Percentiles rank a stretch among this genome's conserved stretches.
Conservation (phyloP, 2,797 vertebrate genomes). For the Kryptolebias ocellatus region DNA sequence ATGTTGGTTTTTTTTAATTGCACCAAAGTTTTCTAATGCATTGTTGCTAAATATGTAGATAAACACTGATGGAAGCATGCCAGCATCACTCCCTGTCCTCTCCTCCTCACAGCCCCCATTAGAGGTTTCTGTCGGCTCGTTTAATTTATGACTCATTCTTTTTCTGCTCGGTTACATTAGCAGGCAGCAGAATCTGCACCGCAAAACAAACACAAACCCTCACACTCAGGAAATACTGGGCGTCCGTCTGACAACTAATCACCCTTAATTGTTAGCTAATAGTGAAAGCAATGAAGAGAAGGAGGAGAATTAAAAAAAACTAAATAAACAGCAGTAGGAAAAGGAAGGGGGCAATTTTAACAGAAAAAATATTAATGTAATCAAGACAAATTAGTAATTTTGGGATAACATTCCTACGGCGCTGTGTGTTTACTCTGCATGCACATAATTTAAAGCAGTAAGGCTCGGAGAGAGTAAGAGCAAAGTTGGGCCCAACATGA, state of each 20-base stretch:
- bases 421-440: conserved; percentile 73
- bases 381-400: conserved; percentile 81
- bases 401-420: conserved; percentile 79
- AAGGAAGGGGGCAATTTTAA: conserved; percentile 82
- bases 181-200: conserved; percentile 36
- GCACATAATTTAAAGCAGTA: conserved; percentile 48
- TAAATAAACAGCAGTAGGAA: conserved; percentile 81
- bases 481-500: not conserved
- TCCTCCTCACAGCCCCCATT: not conserved
- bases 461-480: conserved; percentile 17
- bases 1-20: not conserved
- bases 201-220: conserved; percentile 46
- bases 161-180: conserved; percentile 34
- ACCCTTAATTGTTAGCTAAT: conserved; percentile 79
- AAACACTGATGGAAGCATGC: too few species aligned
- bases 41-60: not conserved
- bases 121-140: conserved; percentile 13
- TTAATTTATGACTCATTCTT: conserved; percentile 23
- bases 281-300: conserved; percentile 71
- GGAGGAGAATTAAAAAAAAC: conserved; percentile 46
- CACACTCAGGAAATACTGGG: conserved; percentile 72
- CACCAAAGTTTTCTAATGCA: not conserved
- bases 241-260: conserved; percentile 81
- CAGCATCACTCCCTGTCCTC: not conserved
- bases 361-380: conserved; percentile 84